Base-by-base conservation (phyloP, 1,140 invertebrate species). In the Bombus waltoni region DNA sequence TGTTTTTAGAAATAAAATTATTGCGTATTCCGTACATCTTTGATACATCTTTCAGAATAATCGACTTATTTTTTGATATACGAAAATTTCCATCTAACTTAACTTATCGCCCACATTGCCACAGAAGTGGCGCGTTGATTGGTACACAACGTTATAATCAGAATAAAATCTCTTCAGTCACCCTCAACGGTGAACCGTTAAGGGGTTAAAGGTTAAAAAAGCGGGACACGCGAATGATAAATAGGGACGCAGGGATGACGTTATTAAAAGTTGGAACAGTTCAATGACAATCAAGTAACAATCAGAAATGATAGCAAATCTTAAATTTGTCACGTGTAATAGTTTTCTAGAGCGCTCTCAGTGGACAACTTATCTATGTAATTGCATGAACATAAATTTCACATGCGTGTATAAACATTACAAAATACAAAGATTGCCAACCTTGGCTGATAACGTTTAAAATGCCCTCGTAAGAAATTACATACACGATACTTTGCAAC, bases 191-290 rank as follows among this genome's bases (percentile, higher is more conserved):
- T 79, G 62, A 79, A 79, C 77, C 77, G 77, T 79, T 66, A 44
- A 68, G 28, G 38, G 77, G 77, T 79, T 79, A 79, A 68, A 79
- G 77, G 62, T 79, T 68, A 79, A 79, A 79, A 79, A 79, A 79
- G 77, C 62, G 62, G 62, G 62, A 68, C 77, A 68, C 42, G 47
- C n/a, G 62, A 79, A 79, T 47, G n/a, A 68, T 68, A 68, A 65
- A 79, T 79, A 68, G 62, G 62, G 59, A 42, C 59, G 76, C 76
- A 78, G 76, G 76, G 32, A 68, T 35, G 53, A 59, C 25, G 42
- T 47, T 44, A 32, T 68, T 44, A 68, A 79, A 65, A 78, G 57
- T 59, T 77, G 15, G 18, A 79, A 68, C 22, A 47, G 62, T 68
- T 79, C 22, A 35, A 32, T 68, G 77, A 44, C 62, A 79, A 68